Evolutionary conservation across 2,797 vertebrate genomes (phyloP).

Genomic region (Pantherophis alleghaniensis): DNA sequence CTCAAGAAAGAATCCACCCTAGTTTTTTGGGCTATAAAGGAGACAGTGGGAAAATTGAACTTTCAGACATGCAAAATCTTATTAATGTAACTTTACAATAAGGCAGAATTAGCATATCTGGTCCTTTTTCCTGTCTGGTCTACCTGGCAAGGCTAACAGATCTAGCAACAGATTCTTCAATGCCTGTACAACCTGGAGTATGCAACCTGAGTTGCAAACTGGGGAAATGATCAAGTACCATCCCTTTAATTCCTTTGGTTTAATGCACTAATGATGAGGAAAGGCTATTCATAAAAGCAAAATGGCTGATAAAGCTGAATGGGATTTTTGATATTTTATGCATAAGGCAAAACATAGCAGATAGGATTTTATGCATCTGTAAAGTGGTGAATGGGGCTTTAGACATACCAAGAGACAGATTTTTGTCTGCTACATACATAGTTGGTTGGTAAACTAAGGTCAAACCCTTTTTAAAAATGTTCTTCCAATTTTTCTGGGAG

Average conservation of each 20-base stretch:
- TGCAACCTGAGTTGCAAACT: not conserved
- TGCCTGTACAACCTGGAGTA: not conserved
- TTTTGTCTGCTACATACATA: not conserved
- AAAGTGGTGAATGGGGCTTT: not conserved
- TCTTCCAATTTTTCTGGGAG: not conserved
- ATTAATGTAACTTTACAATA: not conserved
- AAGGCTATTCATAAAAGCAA: not conserved
- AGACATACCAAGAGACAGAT: not conserved
- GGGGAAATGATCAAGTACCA: not conserved
- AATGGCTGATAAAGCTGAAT: not conserved
- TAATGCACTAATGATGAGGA: not conserved
- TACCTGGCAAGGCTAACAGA: not conserved
- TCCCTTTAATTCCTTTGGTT: not conserved
- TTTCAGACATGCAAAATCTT: not conserved
- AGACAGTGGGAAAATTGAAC: not conserved
- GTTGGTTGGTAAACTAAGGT: not conserved
- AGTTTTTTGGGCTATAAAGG: not conserved
- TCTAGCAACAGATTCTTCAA: not conserved
- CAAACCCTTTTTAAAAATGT: not conserved
- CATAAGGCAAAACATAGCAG: not conserved
- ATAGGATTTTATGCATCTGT: not conserved
- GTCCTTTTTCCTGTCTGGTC: not conserved
- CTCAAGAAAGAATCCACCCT: not conserved
- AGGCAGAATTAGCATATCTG: not conserved
- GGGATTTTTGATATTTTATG: not conserved